Base-by-base conservation (phyloP, 2,113 vertebrate genomes). In the Rhinolophus sinicus region DNA sequence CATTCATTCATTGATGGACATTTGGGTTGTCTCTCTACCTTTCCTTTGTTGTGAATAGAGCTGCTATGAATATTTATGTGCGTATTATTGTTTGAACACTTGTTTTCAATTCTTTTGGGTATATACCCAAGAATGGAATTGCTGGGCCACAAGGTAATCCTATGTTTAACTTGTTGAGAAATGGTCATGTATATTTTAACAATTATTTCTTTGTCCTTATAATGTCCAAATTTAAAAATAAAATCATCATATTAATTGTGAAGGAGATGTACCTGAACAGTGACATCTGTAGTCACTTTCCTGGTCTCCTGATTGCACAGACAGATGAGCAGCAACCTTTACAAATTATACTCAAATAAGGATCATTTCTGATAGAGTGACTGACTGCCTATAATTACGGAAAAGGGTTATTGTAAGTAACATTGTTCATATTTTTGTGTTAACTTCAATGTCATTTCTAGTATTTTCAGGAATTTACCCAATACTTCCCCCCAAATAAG, bases 381-480 rank as follows among this genome's bases (percentile, higher is more conserved):
- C 58, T 72, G 65, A 90, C 3, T 44, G 35, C 21, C 69, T 77
- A 18, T 28, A 44, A 82, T 85, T 70, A 50, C 4, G 69, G 81
- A 52, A 85, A 86, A 80, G 47, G 13, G 6, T 80, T 83, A 95
- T n/a, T 50, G 24, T 38, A 15, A 64, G 33, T 83, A 93, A 44
- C 9, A 22, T 13, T 30, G 35, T 40, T 85, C 56, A 64, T 30
- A 85, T 69, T 94, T 86, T 72, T 88, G 44, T 70, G 30, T 88
- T 80, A 84, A 89, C 70, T 93, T 82, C 80, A 87, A 44, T 58
- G 10, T 52, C 1, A 0, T 52, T 82, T 93, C 35, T 77, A 86
- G 50, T 80, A 83, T 90, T 95, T 92, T 26, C 50, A 93, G 88
- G 58, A 88, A 93, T 30, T 54, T 90, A 80, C n/a, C 30, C 69